Conservation (phyloP, 2,113 vertebrate genomes). For the Pollachius pollachius region DNA sequence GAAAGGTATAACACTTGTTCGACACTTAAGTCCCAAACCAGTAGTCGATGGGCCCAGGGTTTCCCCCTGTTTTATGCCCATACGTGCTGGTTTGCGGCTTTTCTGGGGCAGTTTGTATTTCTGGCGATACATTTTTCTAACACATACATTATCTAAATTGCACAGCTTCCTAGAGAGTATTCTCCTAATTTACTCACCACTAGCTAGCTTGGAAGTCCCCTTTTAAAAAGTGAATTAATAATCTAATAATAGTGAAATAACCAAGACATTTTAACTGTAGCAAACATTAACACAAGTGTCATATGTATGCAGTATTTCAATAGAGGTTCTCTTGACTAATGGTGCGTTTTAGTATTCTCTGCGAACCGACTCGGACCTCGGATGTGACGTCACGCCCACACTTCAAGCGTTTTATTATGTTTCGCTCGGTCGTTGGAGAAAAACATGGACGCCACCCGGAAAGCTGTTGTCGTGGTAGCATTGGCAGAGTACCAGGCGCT, state of each 20-base stretch:
- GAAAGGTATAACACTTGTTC: too few species aligned
- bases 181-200: slow-evolving; percentile 15
- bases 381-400: too few species aligned
- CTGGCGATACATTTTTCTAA: slow-evolving; percentile 9
- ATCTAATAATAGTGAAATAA: slow-evolving; percentile 6
- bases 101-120: slow-evolving; percentile 35
- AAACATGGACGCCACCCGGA: too few species aligned
- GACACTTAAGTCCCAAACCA: too few species aligned
- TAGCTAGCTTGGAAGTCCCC: slow-evolving; percentile 7
- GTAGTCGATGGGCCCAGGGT: too few species aligned
- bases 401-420: too few species aligned
- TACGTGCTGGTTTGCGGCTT: slow-evolving; percentile 6
- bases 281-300: neutral
- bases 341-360: too few species aligned
- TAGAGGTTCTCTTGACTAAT: neutral
- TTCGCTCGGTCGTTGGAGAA: too few species aligned
- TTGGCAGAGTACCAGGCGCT: too few species aligned
- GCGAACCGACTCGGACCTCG: too few species aligned
- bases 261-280: slow-evolving; percentile 10
- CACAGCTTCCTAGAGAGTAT: neutral
- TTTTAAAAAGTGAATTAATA: slow-evolving; percentile 12
- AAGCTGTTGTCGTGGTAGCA: too few species aligned
- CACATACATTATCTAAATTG: slow-evolving; percentile 25
- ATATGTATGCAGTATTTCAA: neutral
- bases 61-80: too few species aligned